Conservation (phyloP, 2,797 vertebrate genomes). For the Gallinago nigripennis region DNA sequence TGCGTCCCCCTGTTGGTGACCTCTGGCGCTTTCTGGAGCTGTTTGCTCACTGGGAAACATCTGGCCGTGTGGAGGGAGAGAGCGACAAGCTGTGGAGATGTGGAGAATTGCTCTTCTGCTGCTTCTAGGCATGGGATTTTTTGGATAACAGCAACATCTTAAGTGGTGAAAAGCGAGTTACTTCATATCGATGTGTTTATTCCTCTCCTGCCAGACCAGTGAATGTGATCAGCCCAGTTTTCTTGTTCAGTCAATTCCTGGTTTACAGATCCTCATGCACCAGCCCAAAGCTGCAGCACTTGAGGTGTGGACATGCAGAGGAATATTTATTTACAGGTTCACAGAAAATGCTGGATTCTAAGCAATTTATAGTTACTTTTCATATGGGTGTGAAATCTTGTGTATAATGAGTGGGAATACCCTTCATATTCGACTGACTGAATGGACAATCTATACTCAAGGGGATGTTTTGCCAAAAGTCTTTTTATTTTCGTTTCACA, state of each 20-base stretch:
- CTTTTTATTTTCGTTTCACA: neutral
- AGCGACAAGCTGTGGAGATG: conserved; percentile 37
- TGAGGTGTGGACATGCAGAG: accelerated
- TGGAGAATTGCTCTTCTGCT: neutral
- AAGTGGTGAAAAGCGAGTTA: neutral
- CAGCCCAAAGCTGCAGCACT: neutral
- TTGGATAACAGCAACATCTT: accelerated
- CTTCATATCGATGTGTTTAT: neutral
- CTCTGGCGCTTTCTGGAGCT: accelerated
- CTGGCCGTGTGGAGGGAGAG: neutral
- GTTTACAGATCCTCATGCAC: neutral
- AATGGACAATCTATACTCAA: neutral
- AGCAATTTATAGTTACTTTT: neutral
- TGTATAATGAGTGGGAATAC: neutral
- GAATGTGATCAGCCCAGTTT: neutral
- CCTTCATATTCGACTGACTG: neutral
- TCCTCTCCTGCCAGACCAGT: neutral
- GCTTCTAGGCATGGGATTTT: accelerated
- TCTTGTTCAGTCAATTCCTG: neutral
- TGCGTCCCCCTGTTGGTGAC: accelerated
- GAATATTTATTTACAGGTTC: neutral
- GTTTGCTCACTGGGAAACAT: accelerated
- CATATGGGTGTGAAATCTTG: neutral
- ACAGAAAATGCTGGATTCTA: neutral
- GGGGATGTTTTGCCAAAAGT: neutral